These are phyloP conservation scores for Clarias pachynema DNA, from an alignment of 2,797 vertebrate genomes.

Conservation along the genomic window DNA sequence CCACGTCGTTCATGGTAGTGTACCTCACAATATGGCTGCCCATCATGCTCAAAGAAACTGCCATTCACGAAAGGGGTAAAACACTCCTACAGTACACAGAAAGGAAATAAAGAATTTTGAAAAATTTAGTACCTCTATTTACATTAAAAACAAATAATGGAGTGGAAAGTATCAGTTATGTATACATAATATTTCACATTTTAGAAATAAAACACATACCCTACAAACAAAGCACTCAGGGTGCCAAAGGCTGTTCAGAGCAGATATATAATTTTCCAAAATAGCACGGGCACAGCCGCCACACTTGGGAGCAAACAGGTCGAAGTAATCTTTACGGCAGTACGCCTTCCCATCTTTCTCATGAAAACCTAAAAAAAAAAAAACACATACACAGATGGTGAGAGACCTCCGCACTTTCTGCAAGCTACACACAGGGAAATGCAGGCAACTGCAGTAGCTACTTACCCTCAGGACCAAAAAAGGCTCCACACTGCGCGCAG, in stretches of 20 bases:
- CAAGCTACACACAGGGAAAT: not conserved
- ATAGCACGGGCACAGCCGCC: slow-evolving; percentile 95
- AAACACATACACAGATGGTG: not conserved
- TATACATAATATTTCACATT: not conserved
- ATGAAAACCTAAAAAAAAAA: slow-evolving; percentile 83
- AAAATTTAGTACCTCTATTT: not conserved
- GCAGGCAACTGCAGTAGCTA: slow-evolving; percentile 23
- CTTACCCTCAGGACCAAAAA: slow-evolving; percentile 94
- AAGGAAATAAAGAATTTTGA: not conserved
- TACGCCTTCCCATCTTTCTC: slow-evolving; percentile 98
- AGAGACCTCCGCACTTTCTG: not conserved
- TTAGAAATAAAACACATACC: slow-evolving; percentile 74
- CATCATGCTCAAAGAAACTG: slow-evolving; percentile 97
- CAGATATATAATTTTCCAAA: slow-evolving; percentile 98
- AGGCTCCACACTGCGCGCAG: slow-evolving; percentile 96
- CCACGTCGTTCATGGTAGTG: slow-evolving; percentile 96
- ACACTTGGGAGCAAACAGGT: slow-evolving; percentile 98
- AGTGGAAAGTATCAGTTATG: not conserved
- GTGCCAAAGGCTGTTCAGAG: slow-evolving; percentile 96
- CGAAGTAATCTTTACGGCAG: slow-evolving; percentile 98
- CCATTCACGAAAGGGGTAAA: slow-evolving; percentile 96
- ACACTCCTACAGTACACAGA: slow-evolving; percentile 82
- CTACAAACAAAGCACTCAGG: slow-evolving; percentile 98
- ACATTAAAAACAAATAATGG: not conserved
- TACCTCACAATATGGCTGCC: slow-evolving; percentile 97